Conservation (phyloP, 2,888 invertebrate genomes). For the Rutpela maculata region DNA sequence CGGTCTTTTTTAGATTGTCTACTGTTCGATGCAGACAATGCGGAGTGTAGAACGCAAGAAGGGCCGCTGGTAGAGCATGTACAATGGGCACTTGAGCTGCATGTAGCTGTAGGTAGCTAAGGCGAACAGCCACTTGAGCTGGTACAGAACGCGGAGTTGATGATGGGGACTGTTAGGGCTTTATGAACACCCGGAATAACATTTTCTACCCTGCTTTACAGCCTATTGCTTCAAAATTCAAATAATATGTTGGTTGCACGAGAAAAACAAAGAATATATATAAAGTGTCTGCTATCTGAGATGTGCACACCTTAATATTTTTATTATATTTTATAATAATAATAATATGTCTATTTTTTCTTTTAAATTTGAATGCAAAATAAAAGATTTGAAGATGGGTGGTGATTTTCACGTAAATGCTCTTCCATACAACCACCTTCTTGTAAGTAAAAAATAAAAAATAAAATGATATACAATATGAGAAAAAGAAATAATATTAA, state of each 20-base stretch:
- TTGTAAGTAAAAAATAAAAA: too few species aligned
- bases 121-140: conserved; percentile 64
- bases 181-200: conserved; percentile 30
- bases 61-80: conserved; percentile 56
- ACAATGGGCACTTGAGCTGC: conserved; percentile 66
- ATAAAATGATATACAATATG: too few species aligned
- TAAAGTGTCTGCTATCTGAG: too few species aligned
- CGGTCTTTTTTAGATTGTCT: conserved; percentile 63
- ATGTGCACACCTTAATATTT: too few species aligned
- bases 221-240: conserved; percentile 10
- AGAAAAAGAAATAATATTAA: too few species aligned
- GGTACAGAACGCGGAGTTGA: conserved; percentile 48
- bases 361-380: too few species aligned
- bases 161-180: conserved; percentile 40
- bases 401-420: too few species aligned
- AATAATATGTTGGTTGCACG: neutral
- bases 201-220: conserved; percentile 29
- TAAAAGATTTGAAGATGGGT: too few species aligned
- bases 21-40: conserved; percentile 63
- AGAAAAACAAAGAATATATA: neutral
- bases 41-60: conserved; percentile 56
- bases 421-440: too few species aligned
- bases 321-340: too few species aligned
- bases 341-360: too few species aligned
- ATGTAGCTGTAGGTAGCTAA: conserved; percentile 67